These are phyloP conservation scores for Myxocyprinus asiaticus DNA, from an alignment of 2,113 vertebrate genomes.

Conservation along the genomic window DNA sequence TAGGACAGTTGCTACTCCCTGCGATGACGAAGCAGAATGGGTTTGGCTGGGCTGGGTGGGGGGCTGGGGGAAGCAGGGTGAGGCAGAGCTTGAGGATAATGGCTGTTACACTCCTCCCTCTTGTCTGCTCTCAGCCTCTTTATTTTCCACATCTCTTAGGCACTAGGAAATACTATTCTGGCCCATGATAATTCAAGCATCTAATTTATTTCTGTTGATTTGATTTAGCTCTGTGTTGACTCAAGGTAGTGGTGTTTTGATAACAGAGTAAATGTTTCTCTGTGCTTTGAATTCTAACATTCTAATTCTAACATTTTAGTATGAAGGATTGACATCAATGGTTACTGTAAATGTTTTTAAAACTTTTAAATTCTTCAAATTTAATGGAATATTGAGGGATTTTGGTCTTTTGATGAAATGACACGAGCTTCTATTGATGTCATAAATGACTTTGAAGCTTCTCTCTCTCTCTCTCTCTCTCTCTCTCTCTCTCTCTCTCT, in stretches of 20 bases:
- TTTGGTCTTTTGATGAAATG: not conserved
- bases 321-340: no score
- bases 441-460: not conserved
- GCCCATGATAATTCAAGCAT: not conserved
- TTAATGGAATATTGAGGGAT: not conserved
- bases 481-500: not conserved
- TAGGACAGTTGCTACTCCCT: not conserved
- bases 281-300: not conserved
- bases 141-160: not conserved
- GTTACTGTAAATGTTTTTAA: no score
- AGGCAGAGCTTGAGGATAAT: slow-evolving; percentile 20
- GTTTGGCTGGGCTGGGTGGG: slow-evolving; percentile 8
- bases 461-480: no score
- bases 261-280: no score
- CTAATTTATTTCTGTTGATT: not conserved
- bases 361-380: no score
- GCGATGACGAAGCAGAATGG: slow-evolving; percentile 41
- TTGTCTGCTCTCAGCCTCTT: not conserved
- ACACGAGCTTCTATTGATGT: slow-evolving; percentile 1
- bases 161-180: not conserved
- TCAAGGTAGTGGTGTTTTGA: not conserved
- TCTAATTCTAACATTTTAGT: no score
- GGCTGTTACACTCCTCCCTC: not conserved
- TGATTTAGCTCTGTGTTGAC: no score
- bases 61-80: slow-evolving; percentile 17